These are phyloP conservation scores for Phyllostomus discolor DNA, from an alignment of 2,113 vertebrate genomes.

Conservation along the genomic window DNA sequence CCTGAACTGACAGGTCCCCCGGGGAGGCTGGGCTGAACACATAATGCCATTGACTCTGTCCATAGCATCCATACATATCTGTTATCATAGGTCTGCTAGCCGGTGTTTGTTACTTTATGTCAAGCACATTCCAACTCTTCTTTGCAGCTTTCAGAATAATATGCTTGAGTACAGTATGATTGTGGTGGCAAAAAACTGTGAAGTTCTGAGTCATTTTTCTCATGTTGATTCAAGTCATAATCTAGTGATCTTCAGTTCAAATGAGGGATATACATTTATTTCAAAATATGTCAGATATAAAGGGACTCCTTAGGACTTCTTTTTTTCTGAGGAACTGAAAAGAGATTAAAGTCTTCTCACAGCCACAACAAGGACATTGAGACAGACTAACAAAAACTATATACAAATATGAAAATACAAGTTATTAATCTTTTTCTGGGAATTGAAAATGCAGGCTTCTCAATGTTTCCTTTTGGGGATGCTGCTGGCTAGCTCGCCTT, in stretches of 20 bases:
- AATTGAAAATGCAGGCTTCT: neutral
- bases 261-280: conserved; percentile 11
- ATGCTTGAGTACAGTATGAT: conserved; percentile 15
- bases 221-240: conserved; percentile 60
- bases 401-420: neutral
- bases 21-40: neutral
- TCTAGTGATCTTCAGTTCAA: conserved; percentile 33
- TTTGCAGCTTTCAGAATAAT: conserved; percentile 37
- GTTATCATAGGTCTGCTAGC: neutral
- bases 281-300: conserved; percentile 50
- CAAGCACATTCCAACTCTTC: conserved; percentile 4
- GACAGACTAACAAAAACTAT: neutral
- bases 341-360: conserved; percentile 36
- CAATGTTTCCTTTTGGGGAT: accelerated
- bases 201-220: conserved; percentile 56
- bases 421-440: neutral
- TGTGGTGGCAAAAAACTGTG: conserved; percentile 45
- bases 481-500: neutral
- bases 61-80: neutral
- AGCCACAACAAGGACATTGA: neutral
- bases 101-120: neutral
- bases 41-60: neutral
- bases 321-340: conserved; percentile 42
- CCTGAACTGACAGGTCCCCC: neutral
- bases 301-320: neutral